Evolutionary conservation across 2,888 invertebrate genomes (phyloP).

Genomic region (Tanytarsus gracilentus): DNA sequence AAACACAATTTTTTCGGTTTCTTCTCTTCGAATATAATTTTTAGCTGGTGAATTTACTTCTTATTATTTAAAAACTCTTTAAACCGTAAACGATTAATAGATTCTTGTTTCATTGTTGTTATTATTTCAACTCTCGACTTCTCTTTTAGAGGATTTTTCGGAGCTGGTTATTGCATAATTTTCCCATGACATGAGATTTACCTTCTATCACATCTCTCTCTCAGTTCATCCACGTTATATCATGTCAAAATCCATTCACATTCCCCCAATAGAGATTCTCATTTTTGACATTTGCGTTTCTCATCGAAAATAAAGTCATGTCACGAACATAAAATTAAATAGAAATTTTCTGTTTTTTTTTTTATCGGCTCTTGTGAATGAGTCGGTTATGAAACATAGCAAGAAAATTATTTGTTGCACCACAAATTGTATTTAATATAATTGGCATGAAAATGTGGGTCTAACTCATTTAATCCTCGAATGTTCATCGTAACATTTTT

Average conservation of each 20-base stretch:
- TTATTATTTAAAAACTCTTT: no score
- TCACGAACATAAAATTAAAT: conserved; percentile 27
- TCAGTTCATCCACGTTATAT: no score
- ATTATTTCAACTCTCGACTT: background rate
- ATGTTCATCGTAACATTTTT: background rate
- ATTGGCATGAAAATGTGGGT: conserved; percentile 22
- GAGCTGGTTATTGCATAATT: background rate
- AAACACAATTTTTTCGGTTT: background rate
- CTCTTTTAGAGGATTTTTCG: no score
- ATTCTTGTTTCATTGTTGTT: background rate
- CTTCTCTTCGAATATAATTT: no score
- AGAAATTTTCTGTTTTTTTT: conserved; percentile 14
- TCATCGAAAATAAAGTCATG: conserved; percentile 18
- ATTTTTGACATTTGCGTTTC: conserved; percentile 25
- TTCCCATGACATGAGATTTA: background rate
- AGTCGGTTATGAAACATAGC: background rate
- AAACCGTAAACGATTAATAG: no score
- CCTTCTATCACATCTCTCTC: no score
- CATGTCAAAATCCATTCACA: background rate
- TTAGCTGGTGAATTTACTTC: no score
- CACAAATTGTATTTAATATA: conserved; percentile 12
- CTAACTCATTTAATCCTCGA: background rate
- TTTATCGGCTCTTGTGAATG: background rate
- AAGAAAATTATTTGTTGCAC: conserved; percentile 21
- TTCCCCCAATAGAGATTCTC: background rate